Evolutionary conservation across 1,140 invertebrate genomes (phyloP), one percentile per base, ranked within the genome.

Genomic region (Zaprionus gabonicus): DNA sequence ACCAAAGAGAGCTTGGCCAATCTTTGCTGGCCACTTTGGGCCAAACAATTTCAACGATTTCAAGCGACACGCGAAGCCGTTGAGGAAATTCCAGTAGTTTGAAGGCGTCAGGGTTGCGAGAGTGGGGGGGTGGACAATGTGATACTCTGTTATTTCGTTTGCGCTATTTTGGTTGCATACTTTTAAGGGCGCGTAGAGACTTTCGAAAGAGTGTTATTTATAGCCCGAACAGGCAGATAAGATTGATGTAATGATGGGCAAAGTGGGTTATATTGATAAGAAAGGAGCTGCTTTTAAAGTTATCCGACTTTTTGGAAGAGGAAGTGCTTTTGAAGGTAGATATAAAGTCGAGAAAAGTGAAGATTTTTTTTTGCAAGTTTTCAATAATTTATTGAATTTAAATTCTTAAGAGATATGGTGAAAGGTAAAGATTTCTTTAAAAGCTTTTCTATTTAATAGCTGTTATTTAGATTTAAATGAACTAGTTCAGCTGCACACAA

Each of bases 1-100:
- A 88, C 84, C 36, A 15, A 76, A 81, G 63, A 27, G 66, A 66
- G 78, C 81, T 88, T 88, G 81, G 85, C 84, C 85, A 88, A 81
- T 55, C 57, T 70, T 53, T 46, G n/a, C 53, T 68, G 71, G 57
- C 71, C 71, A 55, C 46, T 28, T 25, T 58, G 17, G 56, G 36
- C 70, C 36, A 15, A 36, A 51, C 59, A 70, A 64, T 70, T 70
- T 38, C 57, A 41, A 57, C 31, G 53, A 71, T 68, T 55, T 64
- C 25, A 15, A 44, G 60, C 72, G 41, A 71, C 73, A 76, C 73
- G 73, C 73, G 38, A 71, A 59, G 55, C 56, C 73, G 55, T 59
- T 46, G 13, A 57, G 67, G 41, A 51, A 51, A 63, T 62, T 58
- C 20, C 49, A 23, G 38, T 51, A 46, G 13, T 15, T 10, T 27